Evolutionary conservation across 2,888 invertebrate species (phyloP).

Genomic region (Zele albiditarsus): DNA sequence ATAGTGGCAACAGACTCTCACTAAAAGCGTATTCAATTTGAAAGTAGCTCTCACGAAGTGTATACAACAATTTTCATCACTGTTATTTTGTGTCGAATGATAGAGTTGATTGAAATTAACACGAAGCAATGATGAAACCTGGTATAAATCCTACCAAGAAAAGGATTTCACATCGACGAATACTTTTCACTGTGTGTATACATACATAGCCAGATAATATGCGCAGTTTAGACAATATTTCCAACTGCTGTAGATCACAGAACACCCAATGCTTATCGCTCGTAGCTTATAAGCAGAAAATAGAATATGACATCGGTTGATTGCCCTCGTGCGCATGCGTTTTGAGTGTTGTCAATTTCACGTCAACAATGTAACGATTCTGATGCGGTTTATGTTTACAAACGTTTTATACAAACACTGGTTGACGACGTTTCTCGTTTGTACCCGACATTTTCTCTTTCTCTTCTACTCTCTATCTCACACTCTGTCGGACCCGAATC

Average conservation of each 20-base stretch:
- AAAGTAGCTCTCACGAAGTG: no score
- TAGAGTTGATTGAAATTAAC: no score
- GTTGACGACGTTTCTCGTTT: no score
- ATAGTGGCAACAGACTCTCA: no score
- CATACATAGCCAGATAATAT: neutral
- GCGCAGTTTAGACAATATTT: no score
- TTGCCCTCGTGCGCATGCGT: neutral
- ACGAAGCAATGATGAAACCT: no score
- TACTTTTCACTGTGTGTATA: neutral
- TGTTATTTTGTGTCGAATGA: no score
- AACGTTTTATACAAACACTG: neutral
- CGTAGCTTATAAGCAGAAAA: neutral
- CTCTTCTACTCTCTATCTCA: neutral
- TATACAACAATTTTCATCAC: no score
- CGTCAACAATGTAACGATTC: slow-evolving; percentile 12
- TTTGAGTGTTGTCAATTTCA: neutral
- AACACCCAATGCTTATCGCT: neutral
- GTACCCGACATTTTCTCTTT: neutral
- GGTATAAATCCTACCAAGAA: no score
- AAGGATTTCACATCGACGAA: no score
- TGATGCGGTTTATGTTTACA: slow-evolving; percentile 12
- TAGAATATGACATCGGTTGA: neutral
- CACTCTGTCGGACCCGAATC: neutral
- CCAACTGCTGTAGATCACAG: neutral
- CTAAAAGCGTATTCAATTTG: no score